phyloP scores from a whole-genome alignment of 2,888 invertebrate species.

The Polydrusus tereticollis region DNA sequence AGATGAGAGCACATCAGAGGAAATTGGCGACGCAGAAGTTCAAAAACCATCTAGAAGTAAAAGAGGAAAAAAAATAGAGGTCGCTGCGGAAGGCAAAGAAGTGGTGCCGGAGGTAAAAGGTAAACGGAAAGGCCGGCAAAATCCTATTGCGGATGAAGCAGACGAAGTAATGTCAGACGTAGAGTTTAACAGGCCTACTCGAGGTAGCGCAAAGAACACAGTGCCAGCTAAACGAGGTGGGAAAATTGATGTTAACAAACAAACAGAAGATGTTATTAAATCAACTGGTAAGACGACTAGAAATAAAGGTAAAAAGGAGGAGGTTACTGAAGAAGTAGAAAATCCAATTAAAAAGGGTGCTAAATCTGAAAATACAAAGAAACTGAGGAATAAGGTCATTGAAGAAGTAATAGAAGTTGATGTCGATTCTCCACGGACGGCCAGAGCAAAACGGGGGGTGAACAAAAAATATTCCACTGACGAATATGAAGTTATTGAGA shows the following conservation, averaged over 20 bases:
- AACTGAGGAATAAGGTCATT: conserved; percentile 3
- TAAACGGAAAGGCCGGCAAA: not conserved
- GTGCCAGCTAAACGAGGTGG: not conserved
- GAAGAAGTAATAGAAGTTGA: conserved; percentile 13
- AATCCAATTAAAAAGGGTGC: conserved; percentile 5
- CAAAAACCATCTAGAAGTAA: not conserved
- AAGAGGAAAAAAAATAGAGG: not conserved
- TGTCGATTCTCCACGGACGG: conserved; percentile 18
- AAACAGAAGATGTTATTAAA: too few relatives aligned
- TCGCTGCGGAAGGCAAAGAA: not conserved
- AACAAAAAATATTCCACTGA: conserved; percentile 29
- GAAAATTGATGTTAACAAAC: not conserved
- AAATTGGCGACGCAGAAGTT: not conserved
- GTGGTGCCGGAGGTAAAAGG: not conserved
- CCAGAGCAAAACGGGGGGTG: conserved; percentile 19
- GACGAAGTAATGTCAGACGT: not conserved
- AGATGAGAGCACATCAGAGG: not conserved
- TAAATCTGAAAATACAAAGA: not conserved
- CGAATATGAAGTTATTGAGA: conserved; percentile 14
- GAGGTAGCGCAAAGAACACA: not conserved
- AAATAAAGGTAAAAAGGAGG: not conserved
- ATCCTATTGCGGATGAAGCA: not conserved
- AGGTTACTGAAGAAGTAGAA: not conserved
- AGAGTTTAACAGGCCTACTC: not conserved
- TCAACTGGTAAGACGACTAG: not conserved